These are phyloP conservation scores for Melanotaenia nigrans DNA, from an alignment of 2,797 vertebrate species.

Conservation along the genomic window DNA sequence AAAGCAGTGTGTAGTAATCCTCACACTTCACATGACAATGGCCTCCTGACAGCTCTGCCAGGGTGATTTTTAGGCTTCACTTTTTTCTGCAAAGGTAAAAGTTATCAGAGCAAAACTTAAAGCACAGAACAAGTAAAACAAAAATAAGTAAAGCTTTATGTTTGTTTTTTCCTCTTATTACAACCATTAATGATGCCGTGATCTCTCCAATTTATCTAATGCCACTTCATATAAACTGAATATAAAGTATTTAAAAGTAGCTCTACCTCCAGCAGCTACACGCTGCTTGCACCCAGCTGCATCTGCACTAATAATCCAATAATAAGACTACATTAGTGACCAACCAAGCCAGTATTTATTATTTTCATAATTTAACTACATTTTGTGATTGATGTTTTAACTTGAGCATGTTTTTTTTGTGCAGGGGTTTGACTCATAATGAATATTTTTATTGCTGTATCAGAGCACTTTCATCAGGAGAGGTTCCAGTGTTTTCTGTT, in stretches of 20 bases:
- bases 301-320: slow-evolving; percentile 9
- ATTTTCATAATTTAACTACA: background rate
- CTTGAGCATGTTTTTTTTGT: background rate
- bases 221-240: background rate
- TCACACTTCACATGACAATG: background rate
- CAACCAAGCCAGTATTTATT: background rate
- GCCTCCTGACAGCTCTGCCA: background rate
- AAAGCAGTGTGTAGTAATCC: background rate
- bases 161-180: background rate
- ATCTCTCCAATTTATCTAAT: background rate
- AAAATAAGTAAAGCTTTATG: background rate
- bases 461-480: background rate
- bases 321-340: slow-evolving; percentile 9
- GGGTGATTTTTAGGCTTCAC: background rate
- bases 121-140: background rate
- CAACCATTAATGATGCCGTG: background rate
- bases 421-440: background rate
- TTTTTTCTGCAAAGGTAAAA: background rate
- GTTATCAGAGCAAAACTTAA: background rate
- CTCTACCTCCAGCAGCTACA: background rate
- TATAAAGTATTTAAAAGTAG: background rate
- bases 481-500: background rate
- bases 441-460: background rate
- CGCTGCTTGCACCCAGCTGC: background rate
- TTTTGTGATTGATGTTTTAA: background rate